Evolutionary conservation across 2,888 invertebrate genomes (phyloP).

Genomic region (Meandrusa payeni): DNA sequence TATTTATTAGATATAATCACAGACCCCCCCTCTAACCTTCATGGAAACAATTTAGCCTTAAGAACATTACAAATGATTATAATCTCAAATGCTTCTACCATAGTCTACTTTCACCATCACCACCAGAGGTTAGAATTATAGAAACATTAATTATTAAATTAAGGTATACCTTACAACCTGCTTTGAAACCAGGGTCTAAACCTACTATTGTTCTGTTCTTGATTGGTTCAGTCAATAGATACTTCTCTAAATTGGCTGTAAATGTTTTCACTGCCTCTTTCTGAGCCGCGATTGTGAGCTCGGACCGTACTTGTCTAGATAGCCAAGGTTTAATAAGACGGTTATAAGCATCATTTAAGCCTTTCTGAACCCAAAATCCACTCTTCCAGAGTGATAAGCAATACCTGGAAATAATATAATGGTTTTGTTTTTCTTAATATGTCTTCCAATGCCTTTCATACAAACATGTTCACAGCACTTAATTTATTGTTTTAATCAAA

Average conservation of each 20-base stretch:
- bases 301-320: conserved; percentile 84
- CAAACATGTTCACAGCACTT: too few relatives aligned
- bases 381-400: conserved; percentile 65
- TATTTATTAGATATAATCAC: too few relatives aligned
- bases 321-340: conserved; percentile 82
- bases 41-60: too few relatives aligned
- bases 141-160: too few relatives aligned
- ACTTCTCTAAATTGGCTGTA: conserved; percentile 90
- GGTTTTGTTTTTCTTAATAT: too few relatives aligned
- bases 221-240: conserved; percentile 90
- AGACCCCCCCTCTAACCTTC: too few relatives aligned
- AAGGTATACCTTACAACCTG: conserved; percentile 95
- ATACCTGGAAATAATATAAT: conserved; percentile 42
- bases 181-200: conserved; percentile 93
- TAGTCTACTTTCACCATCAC: too few relatives aligned
- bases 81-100: too few relatives aligned
- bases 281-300: conserved; percentile 88
- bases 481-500: too few relatives aligned
- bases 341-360: conserved; percentile 63
- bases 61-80: too few relatives aligned
- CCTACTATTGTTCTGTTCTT: conserved; percentile 90
- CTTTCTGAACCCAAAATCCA: conserved; percentile 60
- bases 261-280: conserved; percentile 93
- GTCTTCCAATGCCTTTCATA: too few relatives aligned
- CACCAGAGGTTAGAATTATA: too few relatives aligned